A percentile compares a stretch with the other conserved stretches of the same genome.
Conservation (phyloP, 2,888 invertebrate genomes). For the Catocala fraxini region DNA sequence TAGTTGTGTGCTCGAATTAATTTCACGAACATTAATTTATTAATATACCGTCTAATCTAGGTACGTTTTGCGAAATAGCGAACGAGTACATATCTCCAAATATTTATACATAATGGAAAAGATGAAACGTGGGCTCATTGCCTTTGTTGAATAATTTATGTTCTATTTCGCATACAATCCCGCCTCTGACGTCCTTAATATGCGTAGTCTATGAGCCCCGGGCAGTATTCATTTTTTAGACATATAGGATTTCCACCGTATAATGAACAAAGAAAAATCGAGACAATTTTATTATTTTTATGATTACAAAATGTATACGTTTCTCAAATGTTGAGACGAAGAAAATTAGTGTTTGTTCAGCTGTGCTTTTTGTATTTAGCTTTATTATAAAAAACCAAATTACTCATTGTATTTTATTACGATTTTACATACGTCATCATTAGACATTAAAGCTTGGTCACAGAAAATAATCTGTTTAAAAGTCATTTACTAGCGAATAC, state of each 20-base stretch:
- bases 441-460: too few species aligned
- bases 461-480: too few species aligned
- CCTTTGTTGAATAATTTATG: slow-evolving; percentile 82
- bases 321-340: slow-evolving; percentile 23
- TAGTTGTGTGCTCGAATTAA: slow-evolving; percentile 39
- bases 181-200: slow-evolving; percentile 59
- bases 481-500: too few species aligned
- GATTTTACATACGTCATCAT: too few species aligned
- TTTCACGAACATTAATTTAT: slow-evolving; percentile 47
- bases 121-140: slow-evolving; percentile 75
- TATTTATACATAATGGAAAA: slow-evolving; percentile 75
- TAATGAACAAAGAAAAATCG: slow-evolving; percentile 51
- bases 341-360: slow-evolving; percentile 9
- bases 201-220: slow-evolving; percentile 58
- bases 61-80: slow-evolving; percentile 65
- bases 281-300: slow-evolving; percentile 36
- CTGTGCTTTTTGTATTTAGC: background rate
- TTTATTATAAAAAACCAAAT: too few species aligned
- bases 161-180: slow-evolving; percentile 72
- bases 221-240: slow-evolving; percentile 66
- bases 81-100: slow-evolving; percentile 66
- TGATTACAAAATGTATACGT: slow-evolving; percentile 32
- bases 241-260: slow-evolving; percentile 43
- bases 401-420: too few species aligned
- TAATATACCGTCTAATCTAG: slow-evolving; percentile 53